Percentiles rank a stretch among this genome's conserved stretches.
These are phyloP conservation scores for Mantis religiosa DNA, from an alignment of 2,888 invertebrate species.

Conservation along the genomic window DNA sequence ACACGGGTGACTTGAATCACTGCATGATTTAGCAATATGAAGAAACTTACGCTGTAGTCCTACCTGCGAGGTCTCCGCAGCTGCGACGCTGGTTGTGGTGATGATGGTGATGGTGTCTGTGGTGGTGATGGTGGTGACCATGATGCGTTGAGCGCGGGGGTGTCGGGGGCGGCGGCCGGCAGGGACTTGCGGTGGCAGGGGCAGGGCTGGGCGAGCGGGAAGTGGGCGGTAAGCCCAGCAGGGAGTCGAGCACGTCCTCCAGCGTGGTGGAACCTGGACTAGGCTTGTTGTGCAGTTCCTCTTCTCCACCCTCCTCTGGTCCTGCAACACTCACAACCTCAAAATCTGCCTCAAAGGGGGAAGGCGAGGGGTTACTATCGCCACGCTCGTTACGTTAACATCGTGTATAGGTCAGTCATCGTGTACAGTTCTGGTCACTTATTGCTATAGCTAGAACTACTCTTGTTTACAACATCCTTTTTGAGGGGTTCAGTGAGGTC, in stretches of 20 bases:
- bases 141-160: slow-evolving; percentile 39
- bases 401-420: too few relatives aligned
- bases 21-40: slow-evolving; percentile 20
- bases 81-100: slow-evolving; percentile 42
- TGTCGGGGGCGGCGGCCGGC: slow-evolving; percentile 38
- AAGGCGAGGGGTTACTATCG: too few relatives aligned
- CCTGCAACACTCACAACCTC: not conserved
- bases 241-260: slow-evolving; percentile 90
- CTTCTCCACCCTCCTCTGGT: not conserved
- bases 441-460: too few relatives aligned
- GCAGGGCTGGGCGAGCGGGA: slow-evolving; percentile 72
- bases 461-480: too few relatives aligned
- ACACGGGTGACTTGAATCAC: too few relatives aligned
- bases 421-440: too few relatives aligned
- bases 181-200: slow-evolving; percentile 35
- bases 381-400: too few relatives aligned
- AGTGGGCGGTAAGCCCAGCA: slow-evolving; percentile 77
- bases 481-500: too few relatives aligned
- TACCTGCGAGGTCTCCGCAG: slow-evolving; percentile 57
- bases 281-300: not conserved
- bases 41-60: slow-evolving; percentile 76
- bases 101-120: slow-evolving; percentile 44
- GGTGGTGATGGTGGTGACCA: slow-evolving; percentile 43
- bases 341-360: not conserved
- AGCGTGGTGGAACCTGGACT: slow-evolving; percentile 81